Evolutionary conservation across 2,797 vertebrate genomes (phyloP), one percentile per base, ranked within the genome.

Genomic region (Leontocebus nigricollis): DNA sequence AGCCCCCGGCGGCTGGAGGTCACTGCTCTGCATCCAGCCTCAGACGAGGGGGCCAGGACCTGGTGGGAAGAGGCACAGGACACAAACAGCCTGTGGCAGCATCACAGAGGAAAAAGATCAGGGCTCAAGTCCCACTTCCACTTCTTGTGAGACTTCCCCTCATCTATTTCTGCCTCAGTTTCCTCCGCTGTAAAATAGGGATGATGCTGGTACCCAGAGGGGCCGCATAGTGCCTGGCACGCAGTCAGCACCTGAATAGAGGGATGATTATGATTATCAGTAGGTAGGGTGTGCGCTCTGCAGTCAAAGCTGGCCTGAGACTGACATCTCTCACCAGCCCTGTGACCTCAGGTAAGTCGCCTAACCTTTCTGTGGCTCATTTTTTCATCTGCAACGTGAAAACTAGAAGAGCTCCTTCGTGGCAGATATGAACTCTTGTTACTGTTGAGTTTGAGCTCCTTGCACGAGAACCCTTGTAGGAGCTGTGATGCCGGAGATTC

Each of bases 31-130:
- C 5, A 19, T 46, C 82, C 86, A 44, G n/a, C 70, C 61, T 97
- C 97, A 24, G 85, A 95, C 75, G 96, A 95, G 36, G 36, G 33
- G 79, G 95, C 44, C 82, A 83, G 95, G 85, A 88, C 93, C 97
- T 98, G 95, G 39, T 20, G 55, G 88, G 64, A 94, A 86, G 75
- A 92, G 39, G n/a, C 24, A 93, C 22, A 76, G 84, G 84, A 82
- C 85, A 80, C 67, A 94, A n/a, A 75, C 76, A 73, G 77, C 20
- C 14, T 0, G 36, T 36, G 67, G 73, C 73, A 46, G 33, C 79
- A n/a, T 33, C 48, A 44, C 91, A 36, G 30, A 61, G 46, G 55
- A 59, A 7, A 61, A 73, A 88, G 36, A 33, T 33, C 5, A 22
- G 17, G 44, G 30, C 52, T 48, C 9, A n/a, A 88, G 46, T 75